Conservation (phyloP, 2,888 invertebrate species). For the Meteorus colon region DNA sequence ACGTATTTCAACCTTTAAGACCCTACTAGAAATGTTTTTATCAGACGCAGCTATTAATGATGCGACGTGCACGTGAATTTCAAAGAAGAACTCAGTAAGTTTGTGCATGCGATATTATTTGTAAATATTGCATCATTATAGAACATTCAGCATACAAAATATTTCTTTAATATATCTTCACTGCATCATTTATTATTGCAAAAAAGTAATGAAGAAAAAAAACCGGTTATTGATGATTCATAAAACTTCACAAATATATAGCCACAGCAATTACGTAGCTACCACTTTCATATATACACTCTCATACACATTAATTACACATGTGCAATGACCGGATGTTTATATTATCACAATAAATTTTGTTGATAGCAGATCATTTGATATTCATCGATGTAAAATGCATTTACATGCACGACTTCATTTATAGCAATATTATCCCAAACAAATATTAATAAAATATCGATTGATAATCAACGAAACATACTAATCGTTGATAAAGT, state of each 20-base stretch:
- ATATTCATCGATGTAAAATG: not conserved
- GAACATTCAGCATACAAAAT: not conserved
- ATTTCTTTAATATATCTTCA: not conserved
- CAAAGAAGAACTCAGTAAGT: not conserved
- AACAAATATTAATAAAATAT: not conserved
- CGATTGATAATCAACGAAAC: no score
- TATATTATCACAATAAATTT: not conserved
- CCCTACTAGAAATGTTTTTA: not conserved
- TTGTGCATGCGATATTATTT: not conserved
- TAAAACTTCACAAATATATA: not conserved
- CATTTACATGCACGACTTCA: no score
- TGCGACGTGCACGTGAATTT: not conserved
- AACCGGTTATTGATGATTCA: conserved; percentile 2
- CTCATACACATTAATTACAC: not conserved
- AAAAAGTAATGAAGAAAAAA: not conserved
- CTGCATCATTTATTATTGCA: not conserved
- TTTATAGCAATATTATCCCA: not conserved
- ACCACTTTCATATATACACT: not conserved
- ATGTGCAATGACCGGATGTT: not conserved
- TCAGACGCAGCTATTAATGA: not conserved
- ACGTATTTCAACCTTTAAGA: not conserved
- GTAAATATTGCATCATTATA: not conserved
- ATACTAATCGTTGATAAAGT: not conserved
- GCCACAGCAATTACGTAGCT: not conserved
- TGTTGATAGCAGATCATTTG: not conserved